These are phyloP conservation scores for Ardeotis arabs DNA, from an alignment of 2,113 vertebrate genomes.

Conservation along the genomic window DNA sequence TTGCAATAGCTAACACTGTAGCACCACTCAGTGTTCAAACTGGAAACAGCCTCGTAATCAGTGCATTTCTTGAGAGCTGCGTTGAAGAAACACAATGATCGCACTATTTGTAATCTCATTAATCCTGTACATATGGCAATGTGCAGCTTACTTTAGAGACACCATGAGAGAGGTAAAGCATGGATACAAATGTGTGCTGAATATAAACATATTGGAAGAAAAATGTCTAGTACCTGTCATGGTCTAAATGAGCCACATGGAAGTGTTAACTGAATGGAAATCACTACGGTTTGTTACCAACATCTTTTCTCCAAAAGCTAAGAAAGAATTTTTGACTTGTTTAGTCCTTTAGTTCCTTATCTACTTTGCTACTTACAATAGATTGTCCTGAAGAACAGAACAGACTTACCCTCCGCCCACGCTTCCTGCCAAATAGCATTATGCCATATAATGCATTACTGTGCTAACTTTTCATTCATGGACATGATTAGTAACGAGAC, in stretches of 20 bases:
- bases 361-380: background rate
- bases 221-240: background rate
- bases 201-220: background rate
- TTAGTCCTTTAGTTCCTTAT: background rate
- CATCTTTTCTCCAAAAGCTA: background rate
- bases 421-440: background rate
- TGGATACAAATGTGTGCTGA: background rate
- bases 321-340: background rate
- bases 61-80: background rate
- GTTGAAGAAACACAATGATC: background rate
- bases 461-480: background rate
- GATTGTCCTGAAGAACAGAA: background rate
- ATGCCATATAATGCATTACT: background rate
- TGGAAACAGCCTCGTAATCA: background rate
- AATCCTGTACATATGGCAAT: background rate
- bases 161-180: background rate
- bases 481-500: background rate
- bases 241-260: background rate
- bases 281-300: background rate
- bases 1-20: background rate
- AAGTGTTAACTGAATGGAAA: background rate
- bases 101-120: background rate
- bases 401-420: background rate
- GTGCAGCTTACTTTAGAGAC: background rate
- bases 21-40: constrained; percentile 36